phyloP scores from a whole-genome alignment of 1,140 invertebrate genomes.

The Atta cephalotes region DNA sequence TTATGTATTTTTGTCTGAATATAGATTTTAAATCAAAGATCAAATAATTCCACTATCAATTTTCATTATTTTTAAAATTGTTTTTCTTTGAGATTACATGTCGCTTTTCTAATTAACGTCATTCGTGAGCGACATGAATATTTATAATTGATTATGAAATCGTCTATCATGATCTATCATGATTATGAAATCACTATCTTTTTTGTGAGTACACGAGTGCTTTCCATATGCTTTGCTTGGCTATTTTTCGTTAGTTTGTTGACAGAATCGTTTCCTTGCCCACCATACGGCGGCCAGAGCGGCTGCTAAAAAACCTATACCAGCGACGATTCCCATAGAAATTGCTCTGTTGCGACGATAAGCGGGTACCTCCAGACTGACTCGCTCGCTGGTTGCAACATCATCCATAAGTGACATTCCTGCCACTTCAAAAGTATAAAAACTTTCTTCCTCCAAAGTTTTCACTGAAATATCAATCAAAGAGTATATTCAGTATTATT shows the following conservation, averaged over 20 bases:
- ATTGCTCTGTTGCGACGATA: conserved; percentile 88
- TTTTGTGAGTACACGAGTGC: conserved; percentile 1
- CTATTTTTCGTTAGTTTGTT: conserved; percentile 78
- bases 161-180: too few species aligned
- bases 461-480: conserved; percentile 85
- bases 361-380: conserved; percentile 88
- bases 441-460: conserved; percentile 88
- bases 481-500: too few species aligned
- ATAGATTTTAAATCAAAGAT: not conserved
- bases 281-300: conserved; percentile 88
- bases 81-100: not conserved
- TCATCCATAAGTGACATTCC: conserved; percentile 87
- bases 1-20: not conserved
- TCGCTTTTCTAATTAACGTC: not conserved
- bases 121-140: conserved; percentile 13
- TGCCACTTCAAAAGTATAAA: conserved; percentile 90
- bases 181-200: not conserved
- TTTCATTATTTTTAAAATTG: not conserved
- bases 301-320: conserved; percentile 88
- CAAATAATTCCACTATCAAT: not conserved
- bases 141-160: conserved; percentile 17
- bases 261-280: conserved; percentile 86
- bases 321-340: conserved; percentile 88
- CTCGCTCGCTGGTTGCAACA: conserved; percentile 86
- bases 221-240: not conserved